Evolutionary conservation across 2,797 vertebrate species (phyloP).

Genomic region (Alfaro cultratus): DNA sequence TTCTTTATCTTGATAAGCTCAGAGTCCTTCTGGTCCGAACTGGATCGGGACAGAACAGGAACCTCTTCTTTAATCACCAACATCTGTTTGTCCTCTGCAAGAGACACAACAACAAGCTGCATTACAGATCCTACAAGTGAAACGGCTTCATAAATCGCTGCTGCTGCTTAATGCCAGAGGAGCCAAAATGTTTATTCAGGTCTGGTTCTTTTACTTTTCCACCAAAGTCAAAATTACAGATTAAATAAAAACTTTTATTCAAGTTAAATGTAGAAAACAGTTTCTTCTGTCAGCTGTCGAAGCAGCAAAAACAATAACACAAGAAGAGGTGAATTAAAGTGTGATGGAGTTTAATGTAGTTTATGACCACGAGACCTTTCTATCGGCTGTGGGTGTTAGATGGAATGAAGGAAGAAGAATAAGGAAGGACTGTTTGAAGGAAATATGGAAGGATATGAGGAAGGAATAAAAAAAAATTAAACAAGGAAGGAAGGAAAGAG

Average conservation of each 20-base stretch:
- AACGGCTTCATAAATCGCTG: background rate
- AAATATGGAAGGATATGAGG: background rate
- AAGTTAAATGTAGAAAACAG: background rate
- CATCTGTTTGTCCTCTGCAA: background rate
- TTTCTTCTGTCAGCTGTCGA: background rate
- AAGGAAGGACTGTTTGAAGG: background rate
- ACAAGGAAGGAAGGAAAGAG: background rate
- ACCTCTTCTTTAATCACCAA: conserved; percentile 1
- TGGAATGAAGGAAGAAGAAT: background rate
- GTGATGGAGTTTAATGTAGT: background rate
- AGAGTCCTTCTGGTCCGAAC: background rate
- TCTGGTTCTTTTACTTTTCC: background rate
- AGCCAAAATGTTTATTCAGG: background rate
- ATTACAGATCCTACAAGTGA: background rate
- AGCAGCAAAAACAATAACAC: background rate
- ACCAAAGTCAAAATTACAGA: background rate
- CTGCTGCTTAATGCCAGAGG: background rate
- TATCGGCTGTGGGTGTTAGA: background rate
- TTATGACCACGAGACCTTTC: background rate
- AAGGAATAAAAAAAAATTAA: background rate
- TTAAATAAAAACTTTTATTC: background rate
- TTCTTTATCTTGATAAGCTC: background rate
- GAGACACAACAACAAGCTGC: background rate
- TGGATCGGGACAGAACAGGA: background rate
- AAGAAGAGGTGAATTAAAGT: background rate